Percentiles rank a stretch among this genome's conserved stretches.
Evolutionary conservation across 2,888 invertebrate genomes (phyloP).

Genomic region (Microplitis deprimator): DNA sequence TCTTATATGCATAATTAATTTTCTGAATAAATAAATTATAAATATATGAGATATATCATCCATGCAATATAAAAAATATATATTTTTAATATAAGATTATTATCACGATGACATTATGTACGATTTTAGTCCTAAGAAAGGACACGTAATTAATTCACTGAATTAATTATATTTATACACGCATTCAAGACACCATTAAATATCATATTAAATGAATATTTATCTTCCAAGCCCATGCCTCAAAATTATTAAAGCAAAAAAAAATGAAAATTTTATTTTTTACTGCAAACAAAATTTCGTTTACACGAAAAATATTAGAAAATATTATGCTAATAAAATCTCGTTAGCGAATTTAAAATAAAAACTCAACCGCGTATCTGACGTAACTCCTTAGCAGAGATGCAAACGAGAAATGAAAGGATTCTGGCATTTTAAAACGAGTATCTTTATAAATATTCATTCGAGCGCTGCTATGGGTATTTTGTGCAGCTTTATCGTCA

Average conservation of each 20-base stretch:
- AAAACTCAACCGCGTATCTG: not conserved
- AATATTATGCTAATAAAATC: not conserved
- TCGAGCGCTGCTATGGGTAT: not conserved
- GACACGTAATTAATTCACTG: constrained; percentile 6
- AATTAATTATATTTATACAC: constrained; percentile 15
- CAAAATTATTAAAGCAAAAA: not conserved
- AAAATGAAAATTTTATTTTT: not conserved
- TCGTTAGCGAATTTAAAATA: constrained; percentile 5
- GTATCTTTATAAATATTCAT: constrained; percentile 7
- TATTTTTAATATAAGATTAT: constrained; percentile 3
- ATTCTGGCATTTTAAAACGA: constrained; percentile 9
- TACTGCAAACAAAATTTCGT: not conserved
- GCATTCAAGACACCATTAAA: not conserved
- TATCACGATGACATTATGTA: constrained; percentile 2
- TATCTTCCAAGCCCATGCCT: not conserved
- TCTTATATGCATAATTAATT: too few species aligned
- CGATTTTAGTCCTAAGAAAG: not conserved
- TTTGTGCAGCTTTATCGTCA: not conserved
- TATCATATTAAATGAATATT: not conserved
- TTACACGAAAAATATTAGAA: not conserved
- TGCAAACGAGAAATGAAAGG: constrained; percentile 15
- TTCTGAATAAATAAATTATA: not conserved
- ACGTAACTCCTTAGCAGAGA: not conserved
- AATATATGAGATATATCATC: not conserved
- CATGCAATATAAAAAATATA: not conserved